Base-by-base conservation (phyloP, 2,113 vertebrate genomes). In the Ursus arctos region DNA sequence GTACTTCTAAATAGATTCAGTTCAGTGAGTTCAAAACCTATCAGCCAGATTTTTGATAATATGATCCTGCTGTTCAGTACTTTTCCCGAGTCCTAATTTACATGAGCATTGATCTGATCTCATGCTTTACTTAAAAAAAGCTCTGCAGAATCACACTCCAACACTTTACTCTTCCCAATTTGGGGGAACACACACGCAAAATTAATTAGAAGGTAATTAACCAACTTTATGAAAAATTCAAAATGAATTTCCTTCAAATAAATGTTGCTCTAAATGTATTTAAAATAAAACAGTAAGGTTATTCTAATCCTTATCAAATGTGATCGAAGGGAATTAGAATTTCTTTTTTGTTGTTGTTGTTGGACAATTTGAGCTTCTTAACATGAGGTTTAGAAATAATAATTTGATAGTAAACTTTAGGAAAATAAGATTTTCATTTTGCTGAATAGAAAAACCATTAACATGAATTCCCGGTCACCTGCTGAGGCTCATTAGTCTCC, bases 11-110 rank as follows among this genome's bases (percentile, higher is more conserved):
- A 92, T 33, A 94, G 92, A 97, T 96, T 81, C 95, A 97, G 90
- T 92, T 96, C 94, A 96, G 92, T 80, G 94, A 94, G 28, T 94
- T 96, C 95, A 88, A 95, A 95, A 97, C 69, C 96, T 76, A 96
- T 92, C 94, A 95, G 87, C 95, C 91, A 96, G 87, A 90, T 84
- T 97, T 97, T 88, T 79, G 59, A 94, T 92, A 92, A 88, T 92
- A 94, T 79, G 81, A 92, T 86, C 97, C 97, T 77, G 89, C 92
- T 96, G 94, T 92, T 97, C 63, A 79, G 97, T 84, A 59, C 61
- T 88, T 97, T 89, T 49, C 88, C 16, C 0, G 40, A 96, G 92
- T 84, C 74, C 96, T 88, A 15, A 95, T 97, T 96, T 96, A 93
- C 97, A 95, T 90, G 74, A 90, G 33, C 89, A 57, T 40, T 47